Conservation (phyloP, 2,888 invertebrate species). For the Lepidochrysops patricia region DNA sequence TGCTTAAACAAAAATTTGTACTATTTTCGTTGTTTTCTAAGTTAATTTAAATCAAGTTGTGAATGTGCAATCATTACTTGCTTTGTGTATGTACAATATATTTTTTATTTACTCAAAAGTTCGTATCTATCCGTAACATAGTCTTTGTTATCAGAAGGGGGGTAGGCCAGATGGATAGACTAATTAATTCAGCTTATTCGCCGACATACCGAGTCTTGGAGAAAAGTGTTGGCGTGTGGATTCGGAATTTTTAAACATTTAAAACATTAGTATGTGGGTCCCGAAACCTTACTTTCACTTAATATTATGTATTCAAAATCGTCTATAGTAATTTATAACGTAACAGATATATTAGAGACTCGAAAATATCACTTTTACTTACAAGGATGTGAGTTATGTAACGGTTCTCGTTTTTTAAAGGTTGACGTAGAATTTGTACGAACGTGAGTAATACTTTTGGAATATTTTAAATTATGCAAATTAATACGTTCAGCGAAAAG, state of each 20-base stretch:
- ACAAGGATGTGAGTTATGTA: constrained; percentile 8
- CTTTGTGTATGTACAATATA: no score
- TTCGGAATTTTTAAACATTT: constrained; percentile 67
- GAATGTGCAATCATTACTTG: no score
- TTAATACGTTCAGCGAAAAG: no score
- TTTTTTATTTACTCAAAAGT: neutral
- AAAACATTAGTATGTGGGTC: constrained; percentile 65
- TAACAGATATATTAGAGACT: constrained; percentile 51
- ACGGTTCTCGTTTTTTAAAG: neutral
- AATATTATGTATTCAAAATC: constrained; percentile 68
- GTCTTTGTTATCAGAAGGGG: constrained; percentile 49
- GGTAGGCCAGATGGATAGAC: constrained; percentile 54
- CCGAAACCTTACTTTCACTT: constrained; percentile 66
- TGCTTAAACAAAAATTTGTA: no score
- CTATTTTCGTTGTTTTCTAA: neutral
- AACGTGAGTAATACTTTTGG: neutral
- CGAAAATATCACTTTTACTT: constrained; percentile 26
- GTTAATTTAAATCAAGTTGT: no score
- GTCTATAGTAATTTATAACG: constrained; percentile 58
- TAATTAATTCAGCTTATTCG: constrained; percentile 69
- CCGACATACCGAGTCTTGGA: constrained; percentile 50
- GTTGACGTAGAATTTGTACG: neutral
- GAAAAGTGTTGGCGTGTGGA: constrained; percentile 63
- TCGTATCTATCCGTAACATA: constrained; percentile 21
- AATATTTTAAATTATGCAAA: no score